Conservation (phyloP, 2,888 invertebrate species). For the Drosophila niveifrons region DNA sequence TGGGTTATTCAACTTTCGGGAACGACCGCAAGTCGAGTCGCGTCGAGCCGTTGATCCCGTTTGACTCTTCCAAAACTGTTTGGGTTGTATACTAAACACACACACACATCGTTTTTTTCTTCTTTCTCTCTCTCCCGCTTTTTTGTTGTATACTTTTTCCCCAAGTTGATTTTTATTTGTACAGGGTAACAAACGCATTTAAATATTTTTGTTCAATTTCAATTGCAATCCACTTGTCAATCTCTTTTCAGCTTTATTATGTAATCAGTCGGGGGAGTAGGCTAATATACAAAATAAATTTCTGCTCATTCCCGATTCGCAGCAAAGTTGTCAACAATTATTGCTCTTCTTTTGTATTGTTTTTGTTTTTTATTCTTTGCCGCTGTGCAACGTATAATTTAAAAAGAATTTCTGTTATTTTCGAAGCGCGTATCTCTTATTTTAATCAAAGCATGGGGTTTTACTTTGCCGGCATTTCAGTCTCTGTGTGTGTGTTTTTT, state of each 20-base stretch:
- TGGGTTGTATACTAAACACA: constrained; percentile 57
- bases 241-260: constrained; percentile 38
- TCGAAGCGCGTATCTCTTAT: neutral
- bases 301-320: neutral
- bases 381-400: constrained; percentile 19
- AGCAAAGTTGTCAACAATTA: neutral
- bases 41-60: constrained; percentile 76
- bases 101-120: constrained; percentile 14
- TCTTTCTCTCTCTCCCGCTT: neutral
- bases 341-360: neutral
- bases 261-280: constrained; percentile 33
- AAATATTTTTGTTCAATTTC: constrained; percentile 69
- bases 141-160: constrained; percentile 26
- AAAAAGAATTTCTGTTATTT: constrained; percentile 23
- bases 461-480: constrained; percentile 30
- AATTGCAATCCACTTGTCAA: constrained; percentile 48
- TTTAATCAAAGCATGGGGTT: constrained; percentile 53
- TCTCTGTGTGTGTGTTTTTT: neutral
- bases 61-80: constrained; percentile 71
- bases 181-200: constrained; percentile 76
- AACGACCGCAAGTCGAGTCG: constrained; percentile 54
- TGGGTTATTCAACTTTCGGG: constrained; percentile 79
- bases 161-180: constrained; percentile 54
- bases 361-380: neutral
- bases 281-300: constrained; percentile 2